phyloP scores from a whole-genome alignment of 2,797 vertebrate species.

The Tenualosa ilisha region DNA sequence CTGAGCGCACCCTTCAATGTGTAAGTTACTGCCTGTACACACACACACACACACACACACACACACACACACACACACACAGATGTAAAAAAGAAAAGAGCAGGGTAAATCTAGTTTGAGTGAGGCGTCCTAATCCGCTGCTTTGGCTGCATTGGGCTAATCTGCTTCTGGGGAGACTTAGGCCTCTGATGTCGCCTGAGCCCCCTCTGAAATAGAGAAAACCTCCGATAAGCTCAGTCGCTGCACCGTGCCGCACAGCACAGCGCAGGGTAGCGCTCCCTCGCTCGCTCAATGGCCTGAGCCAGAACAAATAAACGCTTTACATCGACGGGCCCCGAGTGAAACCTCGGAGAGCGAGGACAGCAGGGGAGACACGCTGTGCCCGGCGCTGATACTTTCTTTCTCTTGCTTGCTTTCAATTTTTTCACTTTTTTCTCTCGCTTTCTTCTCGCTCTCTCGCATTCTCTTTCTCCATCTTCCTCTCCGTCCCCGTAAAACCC shows the following conservation, averaged over 20 bases:
- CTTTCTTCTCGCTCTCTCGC: not conserved
- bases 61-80: not conserved
- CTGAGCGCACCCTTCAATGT: not conserved
- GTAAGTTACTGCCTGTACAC: conserved; percentile 62
- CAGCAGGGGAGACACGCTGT: not conserved
- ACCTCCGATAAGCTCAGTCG: conserved; percentile 58
- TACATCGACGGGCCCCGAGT: conserved; percentile 30
- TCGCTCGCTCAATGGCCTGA: conserved; percentile 14
- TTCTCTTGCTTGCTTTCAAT: not conserved
- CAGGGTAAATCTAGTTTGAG: conserved; percentile 67
- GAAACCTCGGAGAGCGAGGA: conserved; percentile 30
- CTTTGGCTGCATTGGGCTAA: conserved; percentile 64
- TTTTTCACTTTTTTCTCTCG: conserved; percentile 7
- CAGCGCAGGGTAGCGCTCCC: not conserved
- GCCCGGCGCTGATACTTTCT: not conserved
- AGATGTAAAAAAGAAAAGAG: conserved; percentile 45
- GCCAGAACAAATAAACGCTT: conserved; percentile 55
- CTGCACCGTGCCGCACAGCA: conserved; percentile 22
- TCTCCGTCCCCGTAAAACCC: conserved; percentile 25
- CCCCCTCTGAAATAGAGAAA: conserved; percentile 54
- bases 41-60: not conserved
- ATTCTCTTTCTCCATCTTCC: conserved; percentile 16
- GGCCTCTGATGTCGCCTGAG: conserved; percentile 55
- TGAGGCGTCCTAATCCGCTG: conserved; percentile 65
- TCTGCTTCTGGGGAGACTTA: conserved; percentile 66